phyloP scores from a whole-genome alignment of 1,140 invertebrate genomes.

The Drosophila insularis region DNA sequence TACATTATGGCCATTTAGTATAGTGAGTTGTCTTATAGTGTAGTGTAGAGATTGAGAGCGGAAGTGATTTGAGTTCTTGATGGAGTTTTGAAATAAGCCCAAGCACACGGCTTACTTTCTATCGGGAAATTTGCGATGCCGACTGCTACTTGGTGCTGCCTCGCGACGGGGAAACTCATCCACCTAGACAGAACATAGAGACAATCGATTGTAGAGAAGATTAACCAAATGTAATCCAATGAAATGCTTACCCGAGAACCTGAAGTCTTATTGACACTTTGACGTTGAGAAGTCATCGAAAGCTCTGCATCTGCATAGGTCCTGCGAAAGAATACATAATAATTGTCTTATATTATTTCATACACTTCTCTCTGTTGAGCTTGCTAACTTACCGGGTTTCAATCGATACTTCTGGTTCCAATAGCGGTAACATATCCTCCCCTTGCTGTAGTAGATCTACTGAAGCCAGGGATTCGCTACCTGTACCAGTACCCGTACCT shows the following conservation, averaged over 20 bases:
- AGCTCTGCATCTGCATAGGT: slow-evolving; percentile 66
- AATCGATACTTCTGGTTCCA: slow-evolving; percentile 57
- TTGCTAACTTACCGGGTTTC: slow-evolving; percentile 49
- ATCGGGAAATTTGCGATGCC: slow-evolving; percentile 75
- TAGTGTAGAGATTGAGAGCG: slow-evolving; percentile 14
- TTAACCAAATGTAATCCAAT: too few relatives aligned
- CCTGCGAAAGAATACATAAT: slow-evolving; percentile 25
- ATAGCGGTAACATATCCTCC: slow-evolving; percentile 74
- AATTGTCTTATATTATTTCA: background rate
- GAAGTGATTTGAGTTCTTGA: slow-evolving; percentile 15
- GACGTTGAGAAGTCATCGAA: slow-evolving; percentile 44
- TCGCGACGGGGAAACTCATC: slow-evolving; percentile 78
- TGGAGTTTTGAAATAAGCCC: slow-evolving; percentile 4
- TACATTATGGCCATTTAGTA: slow-evolving; percentile 40
- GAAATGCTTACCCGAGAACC: slow-evolving; percentile 44
- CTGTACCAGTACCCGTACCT: slow-evolving; percentile 47
- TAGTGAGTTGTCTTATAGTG: slow-evolving; percentile 41
- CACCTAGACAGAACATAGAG: slow-evolving; percentile 26
- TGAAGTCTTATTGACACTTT: slow-evolving; percentile 24
- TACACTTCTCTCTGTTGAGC: background rate
- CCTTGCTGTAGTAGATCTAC: slow-evolving; percentile 73
- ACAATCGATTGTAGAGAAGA: background rate
- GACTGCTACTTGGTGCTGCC: slow-evolving; percentile 51
- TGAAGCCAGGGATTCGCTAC: slow-evolving; percentile 64
- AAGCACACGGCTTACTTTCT: slow-evolving; percentile 57